Evolutionary conservation across 1,140 invertebrate species (phyloP), one percentile per base, ranked within the genome.

Genomic region (Asbolus verrucosus): DNA sequence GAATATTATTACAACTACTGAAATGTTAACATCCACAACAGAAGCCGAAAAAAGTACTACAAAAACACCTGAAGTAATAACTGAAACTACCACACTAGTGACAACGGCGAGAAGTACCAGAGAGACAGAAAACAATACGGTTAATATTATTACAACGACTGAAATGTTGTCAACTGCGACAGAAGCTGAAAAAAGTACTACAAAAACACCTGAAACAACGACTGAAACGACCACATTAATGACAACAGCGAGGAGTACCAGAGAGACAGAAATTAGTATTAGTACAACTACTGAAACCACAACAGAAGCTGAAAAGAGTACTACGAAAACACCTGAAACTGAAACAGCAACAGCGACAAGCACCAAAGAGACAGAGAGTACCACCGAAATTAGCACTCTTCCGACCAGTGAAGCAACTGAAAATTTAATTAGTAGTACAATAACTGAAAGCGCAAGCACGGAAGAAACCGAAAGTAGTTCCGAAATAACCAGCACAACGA

Each of bases 231-330:
- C 33, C n/a, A n/a, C n/a, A n/a, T n/a, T n/a, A n/a, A n/a, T n/a
- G n/a, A n/a, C n/a, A n/a, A n/a, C n/a, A n/a, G n/a, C n/a, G n/a
- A n/a, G n/a, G n/a, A n/a, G n/a, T n/a, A n/a, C n/a, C n/a, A n/a
- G n/a, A n/a, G n/a, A n/a, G n/a, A n/a, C n/a, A n/a, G n/a, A n/a
- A n/a, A n/a, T n/a, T n/a, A n/a, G n/a, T n/a, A n/a, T 69, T 54
- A 15, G 41, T 69, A 69, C 9, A 16, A 67, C 54, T 15, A 30
- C 39, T 6, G 69, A 62, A 41, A 60, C 63, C 15, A 60, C 61
- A 67, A 36, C 68, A n/a, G 31, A 31, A 59, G 6, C 30, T n/a
- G n/a, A n/a, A 66, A 71, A 59, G 62, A 72, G 46, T 27, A 70
- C 21, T 21, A 59, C 33, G 31, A 46, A 63, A 70, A 59, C 50